These are phyloP conservation scores for Craseonycteris thonglongyai DNA, from an alignment of 2,113 vertebrate species.

Conservation along the genomic window DNA sequence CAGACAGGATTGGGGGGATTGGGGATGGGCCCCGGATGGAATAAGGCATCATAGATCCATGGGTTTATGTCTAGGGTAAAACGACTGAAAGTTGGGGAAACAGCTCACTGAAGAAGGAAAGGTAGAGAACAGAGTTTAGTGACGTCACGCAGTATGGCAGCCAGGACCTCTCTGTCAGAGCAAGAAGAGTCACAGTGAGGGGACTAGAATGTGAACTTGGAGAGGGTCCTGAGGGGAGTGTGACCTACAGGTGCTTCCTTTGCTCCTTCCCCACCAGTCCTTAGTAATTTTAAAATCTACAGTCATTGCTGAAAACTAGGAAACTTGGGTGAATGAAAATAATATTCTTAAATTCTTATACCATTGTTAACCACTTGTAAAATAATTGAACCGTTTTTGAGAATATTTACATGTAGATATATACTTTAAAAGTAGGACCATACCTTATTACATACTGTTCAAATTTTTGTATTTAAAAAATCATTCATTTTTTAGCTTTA, in stretches of 20 bases:
- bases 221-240: rapidly evolving
- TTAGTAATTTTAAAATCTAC: neutral
- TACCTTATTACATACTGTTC: neutral
- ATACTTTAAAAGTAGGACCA: neutral
- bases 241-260: neutral
- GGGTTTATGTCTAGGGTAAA: neutral
- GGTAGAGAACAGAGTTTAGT: neutral
- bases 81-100: neutral
- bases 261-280: no score
- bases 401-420: neutral
- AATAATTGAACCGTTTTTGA: neutral
- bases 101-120: neutral
- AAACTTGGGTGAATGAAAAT: neutral
- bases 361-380: neutral
- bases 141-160: neutral
- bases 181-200: neutral
- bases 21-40: neutral
- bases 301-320: neutral
- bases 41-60: neutral
- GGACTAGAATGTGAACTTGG: rapidly evolving
- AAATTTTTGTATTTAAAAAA: neutral
- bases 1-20: neutral
- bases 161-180: neutral
- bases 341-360: neutral
- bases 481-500: neutral